These are phyloP conservation scores for Boulengeromyrus knoepffleri DNA, from an alignment of 2,113 vertebrate genomes.

Conservation along the genomic window DNA sequence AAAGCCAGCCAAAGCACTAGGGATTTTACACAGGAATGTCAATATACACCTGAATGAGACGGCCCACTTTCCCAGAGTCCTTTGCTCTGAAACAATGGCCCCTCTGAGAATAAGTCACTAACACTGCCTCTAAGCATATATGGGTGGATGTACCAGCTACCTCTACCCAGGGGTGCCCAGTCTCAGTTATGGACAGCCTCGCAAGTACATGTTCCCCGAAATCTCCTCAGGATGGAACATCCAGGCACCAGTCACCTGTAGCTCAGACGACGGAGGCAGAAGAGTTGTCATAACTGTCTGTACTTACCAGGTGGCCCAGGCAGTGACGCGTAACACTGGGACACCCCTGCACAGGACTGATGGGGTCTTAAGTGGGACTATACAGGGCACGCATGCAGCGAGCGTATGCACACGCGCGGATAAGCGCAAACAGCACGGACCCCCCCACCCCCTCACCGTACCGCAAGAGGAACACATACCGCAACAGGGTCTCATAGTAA, in stretches of 20 bases:
- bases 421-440: neutral
- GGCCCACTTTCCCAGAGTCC: neutral
- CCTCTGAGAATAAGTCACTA: neutral
- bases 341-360: neutral
- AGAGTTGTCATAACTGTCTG: neutral
- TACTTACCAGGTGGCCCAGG: neutral
- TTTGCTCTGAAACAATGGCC: neutral
- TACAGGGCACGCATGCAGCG: neutral
- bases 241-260: neutral
- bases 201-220: neutral
- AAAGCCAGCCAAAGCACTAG: constrained; percentile 8
- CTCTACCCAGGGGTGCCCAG: constrained; percentile 3
- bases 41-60: neutral
- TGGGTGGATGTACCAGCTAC: neutral
- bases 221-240: neutral
- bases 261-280: neutral
- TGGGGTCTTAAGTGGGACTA: neutral
- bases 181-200: neutral
- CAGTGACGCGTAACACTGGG: neutral
- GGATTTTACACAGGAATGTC: neutral
- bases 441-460: neutral
- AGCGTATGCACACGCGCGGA: constrained; percentile 1
- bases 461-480: constrained; percentile 59
- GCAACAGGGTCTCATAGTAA: constrained; percentile 68
- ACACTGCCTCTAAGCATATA: neutral